These are phyloP conservation scores for Sarcophaga peregrina DNA, from an alignment of 1,140 invertebrate species.

Conservation along the genomic window DNA sequence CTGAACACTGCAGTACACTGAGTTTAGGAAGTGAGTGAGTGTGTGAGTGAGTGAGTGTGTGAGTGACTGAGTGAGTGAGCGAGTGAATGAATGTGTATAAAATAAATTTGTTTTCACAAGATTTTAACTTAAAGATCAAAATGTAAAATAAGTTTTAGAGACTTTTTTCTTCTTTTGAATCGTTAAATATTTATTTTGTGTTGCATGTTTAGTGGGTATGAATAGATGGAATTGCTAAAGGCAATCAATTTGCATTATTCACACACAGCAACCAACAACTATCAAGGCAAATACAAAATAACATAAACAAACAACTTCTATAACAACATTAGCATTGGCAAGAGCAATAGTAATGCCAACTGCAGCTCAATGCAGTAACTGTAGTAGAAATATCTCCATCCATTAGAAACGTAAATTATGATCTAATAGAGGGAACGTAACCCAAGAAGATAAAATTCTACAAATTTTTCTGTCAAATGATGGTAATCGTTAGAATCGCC, in stretches of 20 bases:
- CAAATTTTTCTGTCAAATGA: too few relatives aligned
- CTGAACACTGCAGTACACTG: too few relatives aligned
- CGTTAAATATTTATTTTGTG: constrained; percentile 13
- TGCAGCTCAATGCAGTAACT: background rate
- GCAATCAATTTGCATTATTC: constrained; percentile 41
- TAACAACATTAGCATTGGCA: too few relatives aligned
- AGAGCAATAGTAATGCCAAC: background rate
- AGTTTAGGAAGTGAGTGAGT: too few relatives aligned
- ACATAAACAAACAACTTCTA: background rate
- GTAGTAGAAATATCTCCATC: background rate
- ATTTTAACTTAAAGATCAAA: constrained; percentile 32
- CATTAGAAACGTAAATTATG: background rate
- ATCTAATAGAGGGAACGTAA: background rate
- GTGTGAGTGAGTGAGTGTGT: too few relatives aligned
- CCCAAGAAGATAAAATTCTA: background rate
- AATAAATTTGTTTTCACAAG: background rate
- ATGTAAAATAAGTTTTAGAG: constrained; percentile 30
- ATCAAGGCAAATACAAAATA: background rate
- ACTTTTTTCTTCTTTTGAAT: background rate
- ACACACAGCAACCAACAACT: background rate
- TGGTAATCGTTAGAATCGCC: too few relatives aligned
- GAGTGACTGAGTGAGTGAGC: background rate
- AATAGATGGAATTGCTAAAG: constrained; percentile 8
- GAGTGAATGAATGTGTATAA: background rate
- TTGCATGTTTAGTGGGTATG: background rate